Evolutionary conservation across 1,140 invertebrate species (phyloP), one percentile per base, ranked within the genome.

Genomic region (Diabrotica virgifera): DNA sequence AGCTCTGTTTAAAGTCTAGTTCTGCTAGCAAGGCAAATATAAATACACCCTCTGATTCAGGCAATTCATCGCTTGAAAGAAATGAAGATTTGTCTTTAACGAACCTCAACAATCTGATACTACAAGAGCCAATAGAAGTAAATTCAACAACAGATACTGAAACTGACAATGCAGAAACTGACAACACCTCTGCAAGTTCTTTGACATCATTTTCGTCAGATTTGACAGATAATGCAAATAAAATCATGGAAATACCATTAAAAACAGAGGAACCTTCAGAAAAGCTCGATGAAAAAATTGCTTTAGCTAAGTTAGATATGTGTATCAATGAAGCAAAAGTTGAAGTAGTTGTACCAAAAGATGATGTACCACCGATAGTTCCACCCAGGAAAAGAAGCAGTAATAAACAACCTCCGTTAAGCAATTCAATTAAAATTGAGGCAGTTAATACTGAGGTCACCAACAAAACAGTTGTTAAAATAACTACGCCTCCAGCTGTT

Each of bases 401-500:
- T 52, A 76, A 74, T 11, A 76, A 76, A 53, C 69, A 68, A 66
- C 72, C 70, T 6, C 36, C 35, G 13, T 14, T 72, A 4, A 69
- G 65, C 56, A 38, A 60, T n/a, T 38, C 60, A 6, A 40, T 70
- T 5, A 69, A 66, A 53, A 62, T 71, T 35, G 68, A 71, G 24
- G 10, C 65, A 13, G 63, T 60, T 38, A 56, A 36, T 36, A 10
- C n/a, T 12, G 60, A 65, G 7, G 65, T 11, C 65, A 54, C 51
- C 36, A 78, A 79, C 55, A 77, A 72, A 65, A 79, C 77, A 4
- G 64, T 79, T 11, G 71, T 79, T 6, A 70, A 75, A 70, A 79
- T 79, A 36, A 78, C 76, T 12, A 74, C 73, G 14, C 65, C 71
- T 6, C 72, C 79, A 12, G 69, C 83, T 36, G 80, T 86, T 14